Base-by-base conservation (phyloP, 1,140 invertebrate species). In the Tigriopus japonicus region DNA sequence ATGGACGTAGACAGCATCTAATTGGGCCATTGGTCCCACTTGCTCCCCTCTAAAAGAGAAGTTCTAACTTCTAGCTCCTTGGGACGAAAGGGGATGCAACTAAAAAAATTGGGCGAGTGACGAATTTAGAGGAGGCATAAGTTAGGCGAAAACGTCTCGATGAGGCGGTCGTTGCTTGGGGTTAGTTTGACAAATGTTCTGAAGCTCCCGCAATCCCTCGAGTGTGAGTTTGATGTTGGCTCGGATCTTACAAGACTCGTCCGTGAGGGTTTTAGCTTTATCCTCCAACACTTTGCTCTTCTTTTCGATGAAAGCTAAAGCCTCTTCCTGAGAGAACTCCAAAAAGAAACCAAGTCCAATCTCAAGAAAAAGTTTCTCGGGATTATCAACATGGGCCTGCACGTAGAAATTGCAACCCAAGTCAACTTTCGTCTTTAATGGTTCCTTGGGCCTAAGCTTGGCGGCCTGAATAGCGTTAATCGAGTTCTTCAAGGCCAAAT, bases 191-290 rank as follows among this genome's bases (percentile, higher is more conserved):
- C 19, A 17, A 54, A 73, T 62, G 45, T 65, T 68, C 64, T 78
- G 74, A 42, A 83, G 68, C 64, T 83, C 77, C 52, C 72, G 71
- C 17, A 86, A 77, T 9, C 76, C 76, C 65, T 83, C 72, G 13
- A 85, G 71, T 62, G 86, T 79, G 63, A 87, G 69, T 69, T 87
- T 87, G 60, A 90, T 88, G 66, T 86, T 79, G 9, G 84, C 81
- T 65, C 85, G 85, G 0, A 81, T 81, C 64, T 78, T 76, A 0
- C 80, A 74, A 62, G 82, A 80, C 65, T 83, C 77, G 52, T 80
- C 75, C 6, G 77, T 73, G 14, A 86, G 68, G 65, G 80, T 75
- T 19, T 76, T 73, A 9, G 78, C 75, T 66, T 80, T 75, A n/a
- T 70, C 72, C 61, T 82, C 79, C 12, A 84, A 72, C 0, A 80